Conservation (phyloP, 2,888 invertebrate genomes). For the Imbricaverruca yamaguchii region DNA sequence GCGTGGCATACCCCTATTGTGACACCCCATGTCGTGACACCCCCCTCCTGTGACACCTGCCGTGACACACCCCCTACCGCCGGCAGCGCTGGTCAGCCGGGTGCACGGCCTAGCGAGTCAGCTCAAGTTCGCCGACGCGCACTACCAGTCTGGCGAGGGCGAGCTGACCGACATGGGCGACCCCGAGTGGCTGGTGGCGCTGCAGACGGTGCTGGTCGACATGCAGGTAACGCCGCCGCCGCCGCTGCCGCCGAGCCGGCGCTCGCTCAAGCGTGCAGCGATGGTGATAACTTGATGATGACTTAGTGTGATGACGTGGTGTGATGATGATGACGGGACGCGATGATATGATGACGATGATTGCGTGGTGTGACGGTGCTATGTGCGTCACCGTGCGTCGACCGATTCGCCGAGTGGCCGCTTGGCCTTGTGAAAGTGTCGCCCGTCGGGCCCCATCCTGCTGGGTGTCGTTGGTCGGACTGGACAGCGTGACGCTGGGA, state of each 20-base stretch:
- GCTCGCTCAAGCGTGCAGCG: conserved; percentile 34
- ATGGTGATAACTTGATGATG: neutral
- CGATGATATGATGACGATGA: no score
- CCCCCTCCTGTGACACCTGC: neutral
- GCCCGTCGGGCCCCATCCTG: no score
- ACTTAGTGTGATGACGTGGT: neutral
- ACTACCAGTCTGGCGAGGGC: conserved; percentile 46
- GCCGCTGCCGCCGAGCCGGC: conserved; percentile 24
- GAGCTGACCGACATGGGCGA: conserved; percentile 42
- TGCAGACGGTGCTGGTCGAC: conserved; percentile 45
- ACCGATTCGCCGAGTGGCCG: no score
- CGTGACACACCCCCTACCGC: neutral
- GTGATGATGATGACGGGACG: no score
- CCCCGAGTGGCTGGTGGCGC: conserved; percentile 52
- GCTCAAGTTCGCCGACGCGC: conserved; percentile 63
- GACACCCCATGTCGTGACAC: no score
- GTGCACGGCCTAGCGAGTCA: conserved; percentile 51
- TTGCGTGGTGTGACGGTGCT: neutral
- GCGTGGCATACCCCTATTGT: no score
- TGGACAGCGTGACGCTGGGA: no score
- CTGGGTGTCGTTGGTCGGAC: no score
- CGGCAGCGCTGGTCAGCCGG: conserved; percentile 37
- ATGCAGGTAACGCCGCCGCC: conserved; percentile 40
- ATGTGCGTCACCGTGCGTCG: no score
- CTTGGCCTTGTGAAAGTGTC: no score